These are phyloP conservation scores for Merluccius polli DNA, from an alignment of 2,797 vertebrate genomes.

Conservation along the genomic window DNA sequence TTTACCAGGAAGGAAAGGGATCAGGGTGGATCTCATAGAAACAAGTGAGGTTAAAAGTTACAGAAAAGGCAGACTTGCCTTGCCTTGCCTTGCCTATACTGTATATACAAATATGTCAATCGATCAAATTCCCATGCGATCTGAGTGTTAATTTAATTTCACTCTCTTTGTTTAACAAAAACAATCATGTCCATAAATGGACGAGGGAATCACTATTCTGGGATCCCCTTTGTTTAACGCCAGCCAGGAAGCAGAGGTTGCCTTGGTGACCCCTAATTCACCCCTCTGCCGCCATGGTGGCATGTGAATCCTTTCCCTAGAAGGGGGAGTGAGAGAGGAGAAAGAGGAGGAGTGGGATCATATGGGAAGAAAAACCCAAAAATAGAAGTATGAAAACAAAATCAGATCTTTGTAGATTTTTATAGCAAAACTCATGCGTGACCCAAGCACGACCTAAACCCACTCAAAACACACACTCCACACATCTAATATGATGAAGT, in stretches of 20 bases:
- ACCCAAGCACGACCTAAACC: not conserved
- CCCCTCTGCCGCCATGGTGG: constrained; percentile 18
- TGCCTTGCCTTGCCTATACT: no score
- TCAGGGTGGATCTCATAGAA: not conserved
- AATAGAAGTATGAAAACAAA: not conserved
- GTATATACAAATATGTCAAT: not conserved
- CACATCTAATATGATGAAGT: constrained; percentile 7
- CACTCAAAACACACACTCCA: not conserved
- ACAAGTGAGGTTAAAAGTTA: not conserved
- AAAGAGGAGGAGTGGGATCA: not conserved
- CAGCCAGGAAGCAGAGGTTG: constrained; percentile 21
- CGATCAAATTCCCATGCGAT: not conserved
- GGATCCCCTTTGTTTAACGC: constrained; percentile 24
- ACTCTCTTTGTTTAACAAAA: not conserved
- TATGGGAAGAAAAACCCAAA: not conserved
- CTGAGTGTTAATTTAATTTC: not conserved
- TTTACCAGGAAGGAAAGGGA: not conserved
- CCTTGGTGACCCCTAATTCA: constrained; percentile 15
- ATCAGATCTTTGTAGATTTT: constrained; percentile 23
- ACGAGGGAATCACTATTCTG: not conserved
- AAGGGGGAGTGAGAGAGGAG: not conserved
- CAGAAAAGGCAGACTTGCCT: no score
- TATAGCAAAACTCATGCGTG: not conserved
- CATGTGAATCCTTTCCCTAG: not conserved
- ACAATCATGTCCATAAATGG: constrained; percentile 10